phyloP scores from a whole-genome alignment of 2,797 vertebrate species.

The Siniperca scherzeri region DNA sequence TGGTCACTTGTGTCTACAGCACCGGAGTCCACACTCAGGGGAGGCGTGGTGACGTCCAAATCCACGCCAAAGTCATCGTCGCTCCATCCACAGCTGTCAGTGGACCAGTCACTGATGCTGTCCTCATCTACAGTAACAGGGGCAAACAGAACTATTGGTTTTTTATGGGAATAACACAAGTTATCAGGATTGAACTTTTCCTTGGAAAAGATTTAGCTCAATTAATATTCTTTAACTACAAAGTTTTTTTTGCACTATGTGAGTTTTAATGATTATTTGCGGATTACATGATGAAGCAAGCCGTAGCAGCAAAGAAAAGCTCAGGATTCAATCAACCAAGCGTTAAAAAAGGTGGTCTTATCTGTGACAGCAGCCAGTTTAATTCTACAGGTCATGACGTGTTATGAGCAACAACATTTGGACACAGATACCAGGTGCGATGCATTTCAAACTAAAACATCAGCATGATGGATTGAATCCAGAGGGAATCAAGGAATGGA shows the following conservation, averaged over 20 bases:
- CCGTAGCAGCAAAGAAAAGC: slow-evolving; percentile 62
- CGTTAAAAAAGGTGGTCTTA: background rate
- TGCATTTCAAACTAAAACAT: slow-evolving; percentile 16
- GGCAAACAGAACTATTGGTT: background rate
- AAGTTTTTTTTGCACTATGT: background rate
- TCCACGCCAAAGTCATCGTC: slow-evolving; percentile 92
- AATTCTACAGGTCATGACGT: background rate
- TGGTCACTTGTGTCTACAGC: slow-evolving; percentile 87
- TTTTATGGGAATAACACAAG: background rate
- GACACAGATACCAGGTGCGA: slow-evolving; percentile 8
- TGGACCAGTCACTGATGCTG: slow-evolving; percentile 93
- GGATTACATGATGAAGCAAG: slow-evolving; percentile 68
- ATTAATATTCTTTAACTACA: background rate
- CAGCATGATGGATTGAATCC: slow-evolving; percentile 73
- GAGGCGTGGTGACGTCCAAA: slow-evolving; percentile 90
- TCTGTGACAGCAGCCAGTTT: slow-evolving; percentile 6
- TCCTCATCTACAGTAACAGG: slow-evolving; percentile 88
- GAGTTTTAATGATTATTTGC: slow-evolving; percentile 5
- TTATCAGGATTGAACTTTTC: background rate
- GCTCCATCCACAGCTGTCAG: slow-evolving; percentile 95
- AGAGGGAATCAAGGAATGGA: slow-evolving; percentile 48
- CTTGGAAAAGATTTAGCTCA: background rate
- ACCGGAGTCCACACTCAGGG: slow-evolving; percentile 89
- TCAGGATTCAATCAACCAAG: slow-evolving; percentile 73
- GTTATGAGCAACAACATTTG: slow-evolving; percentile 8